Evolutionary conservation across 1,140 invertebrate genomes (phyloP).

Genomic region (Drosophila saltans): DNA sequence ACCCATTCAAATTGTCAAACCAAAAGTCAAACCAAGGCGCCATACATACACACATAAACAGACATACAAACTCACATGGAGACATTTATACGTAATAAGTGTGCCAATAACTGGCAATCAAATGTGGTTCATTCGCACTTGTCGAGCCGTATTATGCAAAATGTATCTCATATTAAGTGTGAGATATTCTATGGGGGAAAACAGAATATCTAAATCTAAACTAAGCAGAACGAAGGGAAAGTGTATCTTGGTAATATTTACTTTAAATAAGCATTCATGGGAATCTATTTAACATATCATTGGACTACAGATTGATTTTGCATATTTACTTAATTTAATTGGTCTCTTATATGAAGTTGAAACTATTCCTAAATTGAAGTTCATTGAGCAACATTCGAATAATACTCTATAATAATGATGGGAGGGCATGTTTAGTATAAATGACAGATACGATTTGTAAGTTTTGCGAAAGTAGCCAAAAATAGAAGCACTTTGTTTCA

Average conservation of each 20-base stretch:
- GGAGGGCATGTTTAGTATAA: too few species aligned
- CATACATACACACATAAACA: neutral
- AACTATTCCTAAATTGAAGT: too few species aligned
- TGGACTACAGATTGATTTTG: too few species aligned
- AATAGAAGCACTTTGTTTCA: neutral
- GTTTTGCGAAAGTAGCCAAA: neutral
- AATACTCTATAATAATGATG: too few species aligned
- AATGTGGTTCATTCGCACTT: conserved; percentile 34
- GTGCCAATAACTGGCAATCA: conserved; percentile 70
- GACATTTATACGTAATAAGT: conserved; percentile 58
- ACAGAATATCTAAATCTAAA: neutral
- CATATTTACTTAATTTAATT: too few species aligned
- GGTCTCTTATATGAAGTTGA: too few species aligned
- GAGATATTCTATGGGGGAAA: conserved; percentile 2
- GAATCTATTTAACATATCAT: too few species aligned
- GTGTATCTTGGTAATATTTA: too few species aligned
- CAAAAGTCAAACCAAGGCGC: conserved; percentile 16
- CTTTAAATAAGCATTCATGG: too few species aligned
- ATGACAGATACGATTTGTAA: neutral
- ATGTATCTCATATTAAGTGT: conserved; percentile 25
- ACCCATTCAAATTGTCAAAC: conserved; percentile 77
- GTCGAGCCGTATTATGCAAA: neutral
- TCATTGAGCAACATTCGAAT: too few species aligned
- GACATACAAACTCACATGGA: neutral
- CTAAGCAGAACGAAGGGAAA: neutral